phyloP scores from a whole-genome alignment of 2,888 invertebrate genomes.

The Sphaerophoria rueppellii region DNA sequence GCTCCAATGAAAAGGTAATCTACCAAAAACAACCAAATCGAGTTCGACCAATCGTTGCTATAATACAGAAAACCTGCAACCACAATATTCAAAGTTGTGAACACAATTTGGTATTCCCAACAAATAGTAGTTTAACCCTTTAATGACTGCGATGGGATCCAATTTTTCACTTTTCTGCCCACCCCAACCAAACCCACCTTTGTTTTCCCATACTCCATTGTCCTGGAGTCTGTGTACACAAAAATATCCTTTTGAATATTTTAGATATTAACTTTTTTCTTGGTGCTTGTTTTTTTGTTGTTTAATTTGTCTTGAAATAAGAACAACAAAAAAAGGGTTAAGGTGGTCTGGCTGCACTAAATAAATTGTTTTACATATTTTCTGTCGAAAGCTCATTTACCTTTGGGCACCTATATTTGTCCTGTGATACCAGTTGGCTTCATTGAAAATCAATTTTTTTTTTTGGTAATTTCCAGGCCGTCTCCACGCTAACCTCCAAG shows the following conservation, averaged over 20 bases:
- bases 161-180: slow-evolving; percentile 17
- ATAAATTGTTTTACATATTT: neutral
- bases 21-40: too few species aligned
- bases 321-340: neutral
- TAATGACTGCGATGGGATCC: slow-evolving; percentile 10
- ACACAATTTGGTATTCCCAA: slow-evolving; percentile 51
- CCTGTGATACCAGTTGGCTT: neutral
- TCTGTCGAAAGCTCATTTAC: slow-evolving; percentile 16
- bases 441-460: slow-evolving; percentile 26
- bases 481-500: slow-evolving; percentile 80
- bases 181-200: slow-evolving; percentile 2
- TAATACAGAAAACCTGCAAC: slow-evolving; percentile 10
- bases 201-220: slow-evolving; percentile 28
- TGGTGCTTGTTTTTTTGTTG: slow-evolving; percentile 44
- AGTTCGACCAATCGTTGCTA: neutral
- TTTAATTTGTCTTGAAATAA: slow-evolving; percentile 41
- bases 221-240: slow-evolving; percentile 34
- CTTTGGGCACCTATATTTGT: slow-evolving; percentile 15
- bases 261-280: slow-evolving; percentile 37
- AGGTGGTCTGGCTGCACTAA: neutral
- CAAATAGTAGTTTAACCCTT: slow-evolving; percentile 44
- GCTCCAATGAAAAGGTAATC: too few species aligned
- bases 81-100: slow-evolving; percentile 60
- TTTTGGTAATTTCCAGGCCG: slow-evolving; percentile 76
- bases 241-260: slow-evolving; percentile 47